Conservation (phyloP, 2,113 vertebrate genomes). For the Danionella cerebrum region DNA sequence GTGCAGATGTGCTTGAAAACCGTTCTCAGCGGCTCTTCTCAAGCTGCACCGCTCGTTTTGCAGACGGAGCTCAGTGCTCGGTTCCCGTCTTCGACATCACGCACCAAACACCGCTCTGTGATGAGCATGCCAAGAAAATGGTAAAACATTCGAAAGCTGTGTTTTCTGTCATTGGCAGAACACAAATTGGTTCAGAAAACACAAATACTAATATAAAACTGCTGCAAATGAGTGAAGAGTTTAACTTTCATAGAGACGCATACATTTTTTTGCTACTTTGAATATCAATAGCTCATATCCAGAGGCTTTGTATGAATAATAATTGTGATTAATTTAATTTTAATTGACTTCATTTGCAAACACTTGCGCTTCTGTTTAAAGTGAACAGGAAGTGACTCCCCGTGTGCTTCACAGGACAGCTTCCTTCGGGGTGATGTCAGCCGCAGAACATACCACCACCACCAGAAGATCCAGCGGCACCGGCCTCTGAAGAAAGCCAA, state of each 20-base stretch:
- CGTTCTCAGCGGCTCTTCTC: conserved; percentile 84
- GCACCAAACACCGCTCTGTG: conserved; percentile 83
- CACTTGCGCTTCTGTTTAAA: too few species aligned
- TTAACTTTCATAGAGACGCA: too few species aligned
- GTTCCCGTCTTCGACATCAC: conserved; percentile 85
- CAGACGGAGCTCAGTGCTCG: conserved; percentile 81
- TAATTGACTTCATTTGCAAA: too few species aligned
- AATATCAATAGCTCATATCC: too few species aligned
- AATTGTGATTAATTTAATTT: too few species aligned
- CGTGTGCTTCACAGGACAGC: conserved; percentile 67
- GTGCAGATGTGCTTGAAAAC: conserved; percentile 77
- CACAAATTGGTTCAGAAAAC: too few species aligned
- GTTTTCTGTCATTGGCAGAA: too few species aligned
- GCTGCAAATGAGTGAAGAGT: too few species aligned
- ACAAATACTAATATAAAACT: too few species aligned
- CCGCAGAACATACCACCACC: conserved; percentile 84
- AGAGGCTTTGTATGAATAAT: too few species aligned
- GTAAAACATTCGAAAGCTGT: conserved; percentile 42
- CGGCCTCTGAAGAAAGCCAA: conserved; percentile 85
- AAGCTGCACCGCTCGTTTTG: conserved; percentile 84
- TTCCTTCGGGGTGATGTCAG: conserved; percentile 82
- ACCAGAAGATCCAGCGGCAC: conserved; percentile 65
- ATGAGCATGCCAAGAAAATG: conserved; percentile 92
- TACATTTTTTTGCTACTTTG: too few species aligned
- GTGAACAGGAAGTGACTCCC: too few species aligned